A percentile compares a stretch with the other conserved stretches of the same genome.
Evolutionary conservation across 1,140 invertebrate genomes (phyloP).

Genomic region (Teleopsis dalmanni): DNA sequence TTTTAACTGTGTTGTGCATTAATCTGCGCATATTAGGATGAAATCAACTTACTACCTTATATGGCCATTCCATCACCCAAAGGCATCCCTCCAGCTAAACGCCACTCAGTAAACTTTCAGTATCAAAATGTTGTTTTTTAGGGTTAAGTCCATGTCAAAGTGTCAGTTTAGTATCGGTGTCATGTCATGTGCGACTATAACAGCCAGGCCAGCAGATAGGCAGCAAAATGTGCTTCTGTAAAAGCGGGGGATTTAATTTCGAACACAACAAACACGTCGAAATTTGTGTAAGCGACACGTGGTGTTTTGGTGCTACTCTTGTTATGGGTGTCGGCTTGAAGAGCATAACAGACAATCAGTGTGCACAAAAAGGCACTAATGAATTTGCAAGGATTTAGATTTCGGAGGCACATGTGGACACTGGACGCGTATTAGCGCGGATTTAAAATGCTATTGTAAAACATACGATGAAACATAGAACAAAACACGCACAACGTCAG

Average conservation of each 20-base stretch:
- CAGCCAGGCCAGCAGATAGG: neutral
- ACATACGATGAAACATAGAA: too few relatives aligned
- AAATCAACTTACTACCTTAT: too few relatives aligned
- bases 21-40: too few relatives aligned
- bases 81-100: neutral
- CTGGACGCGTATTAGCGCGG: too few relatives aligned
- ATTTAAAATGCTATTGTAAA: too few relatives aligned
- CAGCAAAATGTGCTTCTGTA: neutral
- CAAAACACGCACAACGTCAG: too few relatives aligned
- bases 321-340: neutral
- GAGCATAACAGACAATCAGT: too few relatives aligned
- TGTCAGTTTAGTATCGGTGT: conserved; percentile 45
- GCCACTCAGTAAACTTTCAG: neutral
- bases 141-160: conserved; percentile 44
- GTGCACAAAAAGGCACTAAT: too few relatives aligned
- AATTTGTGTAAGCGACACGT: neutral
- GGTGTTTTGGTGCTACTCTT: neutral
- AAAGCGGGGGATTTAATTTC: too few relatives aligned
- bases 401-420: too few relatives aligned
- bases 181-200: conserved; percentile 34
- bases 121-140: conserved; percentile 5
- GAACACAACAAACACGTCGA: too few relatives aligned
- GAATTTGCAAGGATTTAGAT: too few relatives aligned
- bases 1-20: conserved; percentile 9
- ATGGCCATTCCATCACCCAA: conserved; percentile 5